A percentile compares a stretch with the other conserved stretches of the same genome.
These are phyloP conservation scores for Ceyx melanurus DNA, from an alignment of 2,113 vertebrate genomes.

Conservation along the genomic window DNA sequence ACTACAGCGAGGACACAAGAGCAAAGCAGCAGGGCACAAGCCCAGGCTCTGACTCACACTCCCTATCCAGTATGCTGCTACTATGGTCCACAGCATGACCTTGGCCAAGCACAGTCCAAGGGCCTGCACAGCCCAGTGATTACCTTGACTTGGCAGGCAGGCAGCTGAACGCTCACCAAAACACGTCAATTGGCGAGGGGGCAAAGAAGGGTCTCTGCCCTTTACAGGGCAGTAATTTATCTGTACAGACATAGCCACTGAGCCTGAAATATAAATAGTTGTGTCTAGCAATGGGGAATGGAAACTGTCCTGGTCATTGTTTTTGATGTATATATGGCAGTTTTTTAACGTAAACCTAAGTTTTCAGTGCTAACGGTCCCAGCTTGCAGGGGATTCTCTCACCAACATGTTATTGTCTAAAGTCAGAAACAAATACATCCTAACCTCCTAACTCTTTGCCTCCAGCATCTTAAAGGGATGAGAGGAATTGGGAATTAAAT, in stretches of 20 bases:
- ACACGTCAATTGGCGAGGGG: rapidly evolving
- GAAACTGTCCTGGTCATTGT: conserved; percentile 28
- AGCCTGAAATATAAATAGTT: conserved; percentile 45
- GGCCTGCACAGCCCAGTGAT: neutral
- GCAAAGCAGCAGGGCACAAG: rapidly evolving
- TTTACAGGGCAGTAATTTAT: neutral
- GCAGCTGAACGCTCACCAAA: neutral
- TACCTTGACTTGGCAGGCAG: neutral
- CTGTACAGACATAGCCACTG: neutral
- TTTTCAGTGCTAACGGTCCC: conserved; percentile 18
- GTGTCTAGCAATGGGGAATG: conserved; percentile 43
- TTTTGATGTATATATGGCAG: conserved; percentile 52
- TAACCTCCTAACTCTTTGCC: neutral
- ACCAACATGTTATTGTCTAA: neutral
- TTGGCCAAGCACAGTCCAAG: neutral
- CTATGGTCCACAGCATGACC: neutral
- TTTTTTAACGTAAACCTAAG: conserved; percentile 24
- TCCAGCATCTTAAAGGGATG: neutral
- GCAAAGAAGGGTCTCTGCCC: rapidly evolving
- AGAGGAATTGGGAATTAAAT: neutral
- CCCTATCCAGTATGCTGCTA: too few relatives aligned
- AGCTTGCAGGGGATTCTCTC: neutral
- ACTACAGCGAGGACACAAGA: rapidly evolving
- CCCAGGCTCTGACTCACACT: neutral
- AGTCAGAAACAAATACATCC: neutral